These are phyloP conservation scores for Myotis yumanensis DNA, from an alignment of 2,113 vertebrate species.

Conservation along the genomic window DNA sequence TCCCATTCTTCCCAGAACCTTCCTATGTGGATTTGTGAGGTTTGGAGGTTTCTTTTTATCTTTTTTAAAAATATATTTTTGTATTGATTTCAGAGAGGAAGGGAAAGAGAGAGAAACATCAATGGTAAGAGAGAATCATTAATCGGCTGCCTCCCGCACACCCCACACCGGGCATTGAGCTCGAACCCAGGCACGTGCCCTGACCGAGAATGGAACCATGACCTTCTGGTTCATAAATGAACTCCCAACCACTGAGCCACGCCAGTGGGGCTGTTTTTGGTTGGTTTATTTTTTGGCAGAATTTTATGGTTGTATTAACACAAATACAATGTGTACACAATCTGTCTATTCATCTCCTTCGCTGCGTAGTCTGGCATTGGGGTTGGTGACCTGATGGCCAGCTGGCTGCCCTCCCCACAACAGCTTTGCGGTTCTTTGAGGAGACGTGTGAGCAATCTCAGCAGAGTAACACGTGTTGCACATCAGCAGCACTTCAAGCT, in stretches of 20 bases:
- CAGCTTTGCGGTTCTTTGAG: neutral
- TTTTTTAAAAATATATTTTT: too few species aligned
- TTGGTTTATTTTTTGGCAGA: neutral
- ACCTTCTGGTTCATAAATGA: too few species aligned
- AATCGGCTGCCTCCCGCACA: too few species aligned
- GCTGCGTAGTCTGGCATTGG: neutral
- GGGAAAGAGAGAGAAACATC: too few species aligned
- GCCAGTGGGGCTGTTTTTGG: too few species aligned
- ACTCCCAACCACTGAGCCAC: too few species aligned
- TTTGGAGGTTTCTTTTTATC: too few species aligned
- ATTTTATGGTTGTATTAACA: neutral
- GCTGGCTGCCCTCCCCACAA: neutral
- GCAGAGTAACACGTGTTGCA: neutral
- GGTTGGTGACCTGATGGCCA: neutral
- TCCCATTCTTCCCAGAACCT: neutral
- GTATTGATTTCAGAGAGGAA: too few species aligned
- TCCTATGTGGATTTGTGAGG: neutral
- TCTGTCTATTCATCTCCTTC: neutral
- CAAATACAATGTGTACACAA: neutral
- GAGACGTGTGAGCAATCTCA: neutral
- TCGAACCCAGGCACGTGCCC: too few species aligned
- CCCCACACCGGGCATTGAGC: too few species aligned
- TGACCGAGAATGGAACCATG: too few species aligned
- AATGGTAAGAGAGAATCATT: too few species aligned
- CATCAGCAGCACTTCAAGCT: neutral